Base-by-base conservation (phyloP, 2,113 vertebrate genomes). In the Halichoerus grypus region DNA sequence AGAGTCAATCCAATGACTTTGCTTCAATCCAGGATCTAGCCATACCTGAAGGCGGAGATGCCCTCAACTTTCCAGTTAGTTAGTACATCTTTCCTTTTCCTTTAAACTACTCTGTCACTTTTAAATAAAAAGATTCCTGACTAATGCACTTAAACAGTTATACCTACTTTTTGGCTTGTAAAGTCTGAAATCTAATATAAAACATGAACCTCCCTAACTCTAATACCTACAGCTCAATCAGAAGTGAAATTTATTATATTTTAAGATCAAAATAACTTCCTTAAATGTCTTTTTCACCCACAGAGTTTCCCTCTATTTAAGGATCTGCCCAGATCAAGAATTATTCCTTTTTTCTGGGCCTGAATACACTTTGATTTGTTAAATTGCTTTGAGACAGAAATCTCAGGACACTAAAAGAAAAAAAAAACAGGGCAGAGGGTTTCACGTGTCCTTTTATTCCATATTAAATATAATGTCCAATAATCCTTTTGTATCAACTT, bases 361-460 rank as follows among this genome's bases (percentile, higher is more conserved):
- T 89, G 46, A 59, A 24, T 46, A 26, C 14, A 83, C 42, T 82
- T 51, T 46, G 28, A 91, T 85, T 63, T 94, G 57, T 77, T 88
- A 96, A 88, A 94, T 72, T 77, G 16, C 61, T 88, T 94, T 88
- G n/a, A 39, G 49, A 81, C 33, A 7, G 49, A 94, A 92, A 92
- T 94, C n/a, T 91, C 82, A 94, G 85, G 24, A 80, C 46, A 51
- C 55, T 26, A 74, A 36, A 26, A 88, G 39, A 51, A 31, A n/a
- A 77, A 21, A 80, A n/a, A 21, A 87, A 65, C 31, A 59, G 39
- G 28, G 16, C 31, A 76, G 71, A 81, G 22, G 28, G 16, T 90
- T 95, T 92, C 85, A 86, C 0, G 0, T 76, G 39, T 18, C 63
- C 39, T 76, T 84, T 93, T 86, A 90, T 51, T 95, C 13, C 31